These are phyloP conservation scores for Pseudococcus longispinus DNA, from an alignment of 2,888 invertebrate genomes.

Conservation along the genomic window DNA sequence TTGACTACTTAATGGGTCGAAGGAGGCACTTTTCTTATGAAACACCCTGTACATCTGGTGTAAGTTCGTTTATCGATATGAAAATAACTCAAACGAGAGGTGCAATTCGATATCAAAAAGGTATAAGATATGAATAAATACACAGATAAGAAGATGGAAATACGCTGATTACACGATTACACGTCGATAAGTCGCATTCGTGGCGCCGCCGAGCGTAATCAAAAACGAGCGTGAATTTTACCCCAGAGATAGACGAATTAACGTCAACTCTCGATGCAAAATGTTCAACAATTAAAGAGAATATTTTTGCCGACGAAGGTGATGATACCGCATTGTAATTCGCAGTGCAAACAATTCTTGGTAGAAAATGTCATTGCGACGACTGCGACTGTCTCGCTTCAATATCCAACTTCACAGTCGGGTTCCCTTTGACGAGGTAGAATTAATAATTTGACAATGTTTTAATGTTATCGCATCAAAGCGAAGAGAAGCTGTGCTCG, in stretches of 20 bases:
- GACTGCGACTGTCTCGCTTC: background rate
- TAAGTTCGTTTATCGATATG: no score
- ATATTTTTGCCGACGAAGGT: background rate
- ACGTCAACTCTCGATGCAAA: background rate
- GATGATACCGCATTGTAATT: constrained; percentile 24
- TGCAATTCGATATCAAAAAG: no score
- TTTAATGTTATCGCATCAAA: constrained; percentile 12
- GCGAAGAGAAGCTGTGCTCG: background rate
- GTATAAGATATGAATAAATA: no score
- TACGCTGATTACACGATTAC: background rate
- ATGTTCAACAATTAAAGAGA: background rate
- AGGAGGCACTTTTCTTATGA: no score
- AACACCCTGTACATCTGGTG: no score
- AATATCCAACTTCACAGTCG: background rate
- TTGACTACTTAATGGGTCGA: no score
- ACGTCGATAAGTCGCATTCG: background rate
- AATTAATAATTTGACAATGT: constrained; percentile 19
- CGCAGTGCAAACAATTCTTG: background rate
- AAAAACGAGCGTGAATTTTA: background rate
- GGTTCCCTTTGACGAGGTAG: constrained; percentile 20
- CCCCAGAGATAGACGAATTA: background rate
- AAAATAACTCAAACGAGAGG: no score
- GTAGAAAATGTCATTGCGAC: constrained; percentile 7
- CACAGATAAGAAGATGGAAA: background rate
- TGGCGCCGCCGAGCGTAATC: background rate